Conservation (phyloP, 64 coral and sea anemone species). For the Acropora yongei region DNA sequence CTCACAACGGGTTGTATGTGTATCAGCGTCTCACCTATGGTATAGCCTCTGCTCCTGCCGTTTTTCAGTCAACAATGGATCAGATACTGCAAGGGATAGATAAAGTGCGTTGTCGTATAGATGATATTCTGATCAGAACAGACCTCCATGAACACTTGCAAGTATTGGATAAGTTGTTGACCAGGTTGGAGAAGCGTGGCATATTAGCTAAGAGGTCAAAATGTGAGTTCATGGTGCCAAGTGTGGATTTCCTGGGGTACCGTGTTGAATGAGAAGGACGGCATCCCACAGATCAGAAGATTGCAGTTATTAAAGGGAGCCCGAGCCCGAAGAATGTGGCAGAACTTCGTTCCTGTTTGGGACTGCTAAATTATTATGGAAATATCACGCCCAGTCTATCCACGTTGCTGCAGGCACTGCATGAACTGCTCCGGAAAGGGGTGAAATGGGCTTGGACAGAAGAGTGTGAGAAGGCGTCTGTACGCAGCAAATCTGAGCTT, state of each 20-base stretch:
- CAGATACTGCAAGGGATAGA: background rate
- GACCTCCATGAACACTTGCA: conserved; percentile 47
- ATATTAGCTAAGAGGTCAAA: conserved; percentile 23
- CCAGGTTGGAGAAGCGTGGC: conserved; percentile 21
- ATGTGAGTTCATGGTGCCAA: too few species aligned
- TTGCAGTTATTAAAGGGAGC: background rate
- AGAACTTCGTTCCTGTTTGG: too few species aligned
- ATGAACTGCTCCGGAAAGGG: too few species aligned
- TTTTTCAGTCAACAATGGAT: conserved; percentile 27
- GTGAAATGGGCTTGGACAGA: too few species aligned
- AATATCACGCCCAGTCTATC: too few species aligned
- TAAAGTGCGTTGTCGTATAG: conserved; percentile 33
- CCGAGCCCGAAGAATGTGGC: too few species aligned
- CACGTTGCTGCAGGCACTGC: too few species aligned
- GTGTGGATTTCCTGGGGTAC: conserved; percentile 36
- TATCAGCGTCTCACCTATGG: conserved; percentile 59
- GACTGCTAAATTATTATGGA: too few species aligned
- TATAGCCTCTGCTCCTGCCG: conserved; percentile 51
- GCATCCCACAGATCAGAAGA: conserved; percentile 60
- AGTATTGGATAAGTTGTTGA: conserved; percentile 60
- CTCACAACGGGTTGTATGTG: conserved; percentile 55
- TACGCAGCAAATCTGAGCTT: too few species aligned
- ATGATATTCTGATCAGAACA: conserved; percentile 61
- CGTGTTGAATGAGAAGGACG: conserved; percentile 26
- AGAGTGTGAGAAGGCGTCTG: too few species aligned